Conservation (phyloP, 2,888 invertebrate species). For the Mactromeris polynyma region DNA sequence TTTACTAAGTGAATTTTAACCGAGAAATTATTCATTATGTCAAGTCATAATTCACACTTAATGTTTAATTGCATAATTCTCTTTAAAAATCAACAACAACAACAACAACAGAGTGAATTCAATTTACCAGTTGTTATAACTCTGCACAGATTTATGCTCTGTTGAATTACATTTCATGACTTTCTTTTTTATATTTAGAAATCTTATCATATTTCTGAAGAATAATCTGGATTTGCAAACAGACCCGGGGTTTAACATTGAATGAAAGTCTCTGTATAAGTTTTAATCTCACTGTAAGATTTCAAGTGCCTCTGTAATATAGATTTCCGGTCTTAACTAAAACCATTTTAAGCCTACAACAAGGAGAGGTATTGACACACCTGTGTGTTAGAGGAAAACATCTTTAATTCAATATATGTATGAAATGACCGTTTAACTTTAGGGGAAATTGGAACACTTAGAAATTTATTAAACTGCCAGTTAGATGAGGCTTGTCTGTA, state of each 20-base stretch:
- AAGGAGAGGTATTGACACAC: background rate
- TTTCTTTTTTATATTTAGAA: background rate
- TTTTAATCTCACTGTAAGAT: background rate
- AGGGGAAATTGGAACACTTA: too few relatives aligned
- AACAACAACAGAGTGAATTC: too few relatives aligned
- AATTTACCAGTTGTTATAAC: too few relatives aligned
- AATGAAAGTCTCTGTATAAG: background rate
- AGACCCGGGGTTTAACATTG: background rate
- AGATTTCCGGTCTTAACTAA: background rate
- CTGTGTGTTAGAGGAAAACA: background rate
- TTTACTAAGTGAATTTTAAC: too few relatives aligned
- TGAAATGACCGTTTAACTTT: too few relatives aligned
- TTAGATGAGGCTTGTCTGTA: too few relatives aligned
- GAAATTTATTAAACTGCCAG: too few relatives aligned
- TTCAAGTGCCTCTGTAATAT: background rate
- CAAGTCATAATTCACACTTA: too few relatives aligned
- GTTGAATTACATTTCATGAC: background rate
- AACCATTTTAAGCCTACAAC: background rate
- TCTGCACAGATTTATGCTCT: too few relatives aligned
- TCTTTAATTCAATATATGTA: background rate
- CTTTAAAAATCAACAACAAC: too few relatives aligned
- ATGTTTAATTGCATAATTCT: too few relatives aligned
- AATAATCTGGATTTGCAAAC: slow-evolving; percentile 7
- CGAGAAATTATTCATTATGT: too few relatives aligned
- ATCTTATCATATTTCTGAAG: background rate